A percentile compares a stretch with the other conserved stretches of the same genome.
These are phyloP conservation scores for Pheosia tremula DNA, from an alignment of 2,888 invertebrate species.

Conservation along the genomic window DNA sequence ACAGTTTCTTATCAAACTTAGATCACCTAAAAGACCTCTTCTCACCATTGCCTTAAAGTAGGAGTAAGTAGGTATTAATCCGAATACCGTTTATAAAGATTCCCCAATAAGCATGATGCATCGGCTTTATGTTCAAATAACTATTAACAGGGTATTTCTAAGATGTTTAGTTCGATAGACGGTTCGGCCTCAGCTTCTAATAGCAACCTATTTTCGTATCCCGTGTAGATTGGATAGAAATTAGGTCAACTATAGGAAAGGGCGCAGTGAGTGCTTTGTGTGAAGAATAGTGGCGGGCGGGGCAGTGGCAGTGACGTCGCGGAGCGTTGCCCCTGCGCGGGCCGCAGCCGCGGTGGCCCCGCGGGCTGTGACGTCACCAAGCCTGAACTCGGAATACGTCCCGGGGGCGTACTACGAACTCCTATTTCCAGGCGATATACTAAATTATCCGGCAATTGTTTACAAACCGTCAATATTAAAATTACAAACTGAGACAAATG, in stretches of 20 bases:
- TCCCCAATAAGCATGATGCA: slow-evolving; percentile 13
- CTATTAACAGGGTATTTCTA: slow-evolving; percentile 12
- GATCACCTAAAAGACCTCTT: too few species aligned
- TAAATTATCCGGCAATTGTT: too few species aligned
- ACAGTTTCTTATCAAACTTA: too few species aligned
- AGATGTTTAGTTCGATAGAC: slow-evolving; percentile 12
- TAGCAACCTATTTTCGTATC: slow-evolving; percentile 41
- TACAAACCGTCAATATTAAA: too few species aligned
- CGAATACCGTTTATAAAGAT: neutral
- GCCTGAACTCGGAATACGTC: slow-evolving; percentile 11
- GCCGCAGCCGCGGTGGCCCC: slow-evolving; percentile 28
- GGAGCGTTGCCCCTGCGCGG: slow-evolving; percentile 64
- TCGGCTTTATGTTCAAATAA: slow-evolving; percentile 11
- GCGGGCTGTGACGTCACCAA: slow-evolving; percentile 50
- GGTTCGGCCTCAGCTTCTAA: slow-evolving; percentile 16
- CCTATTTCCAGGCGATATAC: too few species aligned
- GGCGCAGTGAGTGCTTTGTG: slow-evolving; percentile 38
- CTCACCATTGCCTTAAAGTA: too few species aligned
- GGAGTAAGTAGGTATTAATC: too few species aligned
- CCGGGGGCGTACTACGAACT: too few species aligned
- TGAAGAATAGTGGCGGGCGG: slow-evolving; percentile 35
- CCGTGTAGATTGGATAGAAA: slow-evolving; percentile 41
- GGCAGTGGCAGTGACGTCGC: slow-evolving; percentile 45
- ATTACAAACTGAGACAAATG: too few species aligned
- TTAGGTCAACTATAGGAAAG: slow-evolving; percentile 52